Evolutionary conservation across 2,113 vertebrate genomes (phyloP).

Genomic region (Columba livia): DNA sequence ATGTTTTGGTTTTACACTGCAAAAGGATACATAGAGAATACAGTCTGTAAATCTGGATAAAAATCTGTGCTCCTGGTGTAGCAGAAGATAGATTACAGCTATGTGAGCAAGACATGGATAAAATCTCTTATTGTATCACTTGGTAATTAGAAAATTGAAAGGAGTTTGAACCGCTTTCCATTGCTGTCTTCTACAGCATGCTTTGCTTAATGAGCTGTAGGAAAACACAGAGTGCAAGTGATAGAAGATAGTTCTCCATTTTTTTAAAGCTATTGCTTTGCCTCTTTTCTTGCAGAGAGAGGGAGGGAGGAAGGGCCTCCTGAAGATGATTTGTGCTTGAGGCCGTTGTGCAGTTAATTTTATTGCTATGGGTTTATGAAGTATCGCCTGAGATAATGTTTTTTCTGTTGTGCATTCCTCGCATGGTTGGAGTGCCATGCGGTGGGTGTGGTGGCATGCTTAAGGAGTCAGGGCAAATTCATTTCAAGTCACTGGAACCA

Average conservation of each 20-base stretch:
- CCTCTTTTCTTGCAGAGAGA: background rate
- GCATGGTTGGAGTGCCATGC: conserved; percentile 53
- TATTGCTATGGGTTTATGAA: conserved; percentile 51
- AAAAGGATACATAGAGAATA: background rate
- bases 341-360: background rate
- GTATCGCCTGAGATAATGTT: conserved; percentile 42
- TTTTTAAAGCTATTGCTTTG: background rate
- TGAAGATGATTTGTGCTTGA: background rate
- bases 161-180: background rate
- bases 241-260: background rate
- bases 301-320: background rate
- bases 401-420: conserved; percentile 58
- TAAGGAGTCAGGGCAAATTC: conserved; percentile 53
- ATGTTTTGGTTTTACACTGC: background rate
- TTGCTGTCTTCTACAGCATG: background rate
- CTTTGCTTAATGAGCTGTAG: background rate
- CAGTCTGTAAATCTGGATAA: background rate
- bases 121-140: background rate
- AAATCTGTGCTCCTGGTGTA: background rate
- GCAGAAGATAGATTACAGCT: background rate
- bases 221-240: background rate
- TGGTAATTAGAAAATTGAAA: background rate
- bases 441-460: conserved; percentile 59
- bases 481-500: conserved; percentile 58
- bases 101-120: background rate